Evolutionary conservation across 2,888 invertebrate species (phyloP), one percentile per base, ranked within the genome.

Genomic region (Cactoblastis cactorum): DNA sequence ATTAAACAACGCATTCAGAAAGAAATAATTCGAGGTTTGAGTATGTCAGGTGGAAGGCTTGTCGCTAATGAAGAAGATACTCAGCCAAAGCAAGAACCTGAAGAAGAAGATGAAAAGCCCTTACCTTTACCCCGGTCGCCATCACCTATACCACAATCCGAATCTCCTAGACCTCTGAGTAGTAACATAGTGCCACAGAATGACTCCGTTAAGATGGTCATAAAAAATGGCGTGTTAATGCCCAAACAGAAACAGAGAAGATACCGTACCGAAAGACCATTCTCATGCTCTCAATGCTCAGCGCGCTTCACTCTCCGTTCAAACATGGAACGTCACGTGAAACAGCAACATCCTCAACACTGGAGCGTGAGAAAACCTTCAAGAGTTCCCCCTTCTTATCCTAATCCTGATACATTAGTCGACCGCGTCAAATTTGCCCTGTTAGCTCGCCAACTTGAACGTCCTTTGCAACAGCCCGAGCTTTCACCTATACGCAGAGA

Each of bases 321-420:
- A 8, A 97, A 98, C 67, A 97, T 97, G 96, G 97, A 97, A 77
- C 91, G 97, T 0, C 98, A 98, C 65, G 95, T 97, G 2, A 97
- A 97, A 72, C 97, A 97, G 65, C 97, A 97, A 64, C 98, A 98
- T 85, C 97, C 97, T 0, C 95, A 96, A 56, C 94, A 93, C 70
- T 97, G 97, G 95, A 95, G 95, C 49, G 95, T 96, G 57, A 89
- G 95, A 35, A 94, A 96, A 63, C 88, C 90, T 9, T 80, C 87
- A 0, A 74, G 90, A 53, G 87, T 89, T 1, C 88, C 74, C 12
- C 83, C 84, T 2, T 89, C 83, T 8, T 88, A 77, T 56, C 77
- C 79, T 2, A 74, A 70, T 15, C 67, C 71, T 43, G 88, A 77
- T 35, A 77, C 68, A 56, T 71, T 80, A 69, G 62, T 81, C 43